These are phyloP conservation scores for Drosophila baimaii DNA, from an alignment of 1,140 invertebrate species.

Conservation along the genomic window DNA sequence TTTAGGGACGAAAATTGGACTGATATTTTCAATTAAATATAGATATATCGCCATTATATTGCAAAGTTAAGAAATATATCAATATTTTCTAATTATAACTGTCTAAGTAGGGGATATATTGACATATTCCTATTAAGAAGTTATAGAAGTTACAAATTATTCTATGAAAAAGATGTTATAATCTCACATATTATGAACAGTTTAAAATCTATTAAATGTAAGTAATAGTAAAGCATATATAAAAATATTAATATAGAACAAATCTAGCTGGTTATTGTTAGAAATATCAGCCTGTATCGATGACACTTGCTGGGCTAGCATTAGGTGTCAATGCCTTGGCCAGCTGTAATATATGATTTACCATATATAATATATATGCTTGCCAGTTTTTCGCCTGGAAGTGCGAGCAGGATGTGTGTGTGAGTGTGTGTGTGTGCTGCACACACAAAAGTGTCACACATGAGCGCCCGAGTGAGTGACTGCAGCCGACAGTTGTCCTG, in stretches of 20 bases:
- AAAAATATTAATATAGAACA: not conserved
- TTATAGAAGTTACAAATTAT: too few species aligned
- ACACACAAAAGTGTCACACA: conserved; percentile 74
- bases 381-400: conserved; percentile 14
- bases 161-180: too few species aligned
- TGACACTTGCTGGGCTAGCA: not conserved
- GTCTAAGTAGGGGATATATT: too few species aligned
- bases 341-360: conserved; percentile 3
- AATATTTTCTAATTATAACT: too few species aligned
- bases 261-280: not conserved
- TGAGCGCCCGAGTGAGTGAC: conserved; percentile 50
- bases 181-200: too few species aligned
- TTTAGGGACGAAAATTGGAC: too few species aligned
- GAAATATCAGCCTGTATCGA: not conserved
- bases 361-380: not conserved
- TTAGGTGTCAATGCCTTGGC: conserved; percentile 10
- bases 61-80: too few species aligned
- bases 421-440: conserved; percentile 53
- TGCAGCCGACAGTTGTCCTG: conserved; percentile 52
- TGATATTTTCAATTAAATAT: too few species aligned
- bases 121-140: too few species aligned
- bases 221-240: not conserved
- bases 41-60: too few species aligned
- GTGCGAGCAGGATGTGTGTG: too few species aligned
- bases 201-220: too few species aligned